A percentile compares a stretch with the other conserved stretches of the same genome.
Conservation (phyloP, 1,140 invertebrate genomes). For the Spodoptera litura region DNA sequence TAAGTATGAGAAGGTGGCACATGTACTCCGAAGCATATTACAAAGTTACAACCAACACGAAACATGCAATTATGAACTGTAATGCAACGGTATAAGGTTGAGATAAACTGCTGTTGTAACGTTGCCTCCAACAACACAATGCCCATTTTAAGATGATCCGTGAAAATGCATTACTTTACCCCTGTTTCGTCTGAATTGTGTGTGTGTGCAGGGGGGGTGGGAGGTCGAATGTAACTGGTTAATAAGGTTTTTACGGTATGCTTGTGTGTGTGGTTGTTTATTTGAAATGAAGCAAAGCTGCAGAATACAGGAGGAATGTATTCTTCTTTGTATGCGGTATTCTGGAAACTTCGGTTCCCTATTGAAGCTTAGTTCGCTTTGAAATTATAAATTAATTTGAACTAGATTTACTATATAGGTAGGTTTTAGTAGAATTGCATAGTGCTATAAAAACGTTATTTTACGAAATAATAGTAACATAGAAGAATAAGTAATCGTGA, state of each 20-base stretch:
- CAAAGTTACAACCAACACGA: constrained; percentile 44
- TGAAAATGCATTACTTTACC: constrained; percentile 67
- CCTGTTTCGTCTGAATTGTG: constrained; percentile 42
- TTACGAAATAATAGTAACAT: background rate
- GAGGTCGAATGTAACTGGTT: constrained; percentile 52
- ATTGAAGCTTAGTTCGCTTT: background rate
- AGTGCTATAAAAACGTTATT: too few species aligned
- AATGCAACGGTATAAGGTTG: constrained; percentile 38
- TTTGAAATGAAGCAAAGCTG: constrained; percentile 64
- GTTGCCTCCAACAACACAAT: constrained; percentile 61
- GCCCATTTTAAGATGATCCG: constrained; percentile 74
- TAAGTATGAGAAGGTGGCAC: constrained; percentile 50
- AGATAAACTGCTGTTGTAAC: constrained; percentile 28
- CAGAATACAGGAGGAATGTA: constrained; percentile 49
- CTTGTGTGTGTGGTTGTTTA: constrained; percentile 58
- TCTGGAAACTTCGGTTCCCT: constrained; percentile 8
- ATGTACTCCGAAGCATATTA: constrained; percentile 53
- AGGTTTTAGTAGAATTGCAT: too few species aligned
- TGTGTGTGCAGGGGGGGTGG: constrained; percentile 39
- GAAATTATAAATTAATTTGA: too few species aligned
- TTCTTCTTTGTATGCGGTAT: constrained; percentile 43
- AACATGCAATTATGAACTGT: constrained; percentile 55
- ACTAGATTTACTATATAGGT: too few species aligned
- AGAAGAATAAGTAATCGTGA: too few species aligned
- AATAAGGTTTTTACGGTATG: constrained; percentile 54